Base-by-base conservation (phyloP, 2,888 invertebrate genomes). In the Dolomedes plantarius region DNA sequence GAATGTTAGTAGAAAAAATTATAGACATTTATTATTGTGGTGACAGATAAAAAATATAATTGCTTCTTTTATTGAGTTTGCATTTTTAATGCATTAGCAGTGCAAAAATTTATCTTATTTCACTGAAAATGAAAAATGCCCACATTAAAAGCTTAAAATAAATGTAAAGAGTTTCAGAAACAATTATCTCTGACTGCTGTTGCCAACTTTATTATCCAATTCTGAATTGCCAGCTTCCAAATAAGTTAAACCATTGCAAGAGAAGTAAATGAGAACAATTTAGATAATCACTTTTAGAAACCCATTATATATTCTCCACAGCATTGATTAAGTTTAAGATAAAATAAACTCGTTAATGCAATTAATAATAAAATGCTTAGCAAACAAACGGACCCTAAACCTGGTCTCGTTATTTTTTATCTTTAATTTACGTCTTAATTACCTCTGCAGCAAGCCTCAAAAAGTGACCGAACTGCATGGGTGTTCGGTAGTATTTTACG, bases 351-450 rank as follows among this genome's bases (percentile, higher is more conserved):
- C 68, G 28, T 74, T 68, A 77, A 68, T 56, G 36, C 68, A 77
- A 77, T 77, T 77, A 77, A 77, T 50, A 77, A 77, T 41, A 16
- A 13, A 29, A 67, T 31, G 36, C 68, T 77, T 68, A 56, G 46
- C 41, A 77, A 77, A 68, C 68, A 77, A n/a, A 41, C 46, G 46
- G 23, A 13, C 16, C 46, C 46, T 46, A 67, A 27, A 67, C n/a
- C 9, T 27, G 36, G 32, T 16, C 27, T 68, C 46, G 27, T 46
- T 77, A 19, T 29, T 77, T 50, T 39, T 50, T 11, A 28, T 77
- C 76, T 68, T 50, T 77, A 77, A 77, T 77, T 77, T 77, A 68
- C 77, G 68, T 68, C 76, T 77, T 77, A 77, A 77, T 68, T 77
- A 77, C 46, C 67, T 68, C 50, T 76, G n/a, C 11, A 27, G 19